phyloP scores from a whole-genome alignment of 1,140 invertebrate species.

The Eumeta japonica region DNA sequence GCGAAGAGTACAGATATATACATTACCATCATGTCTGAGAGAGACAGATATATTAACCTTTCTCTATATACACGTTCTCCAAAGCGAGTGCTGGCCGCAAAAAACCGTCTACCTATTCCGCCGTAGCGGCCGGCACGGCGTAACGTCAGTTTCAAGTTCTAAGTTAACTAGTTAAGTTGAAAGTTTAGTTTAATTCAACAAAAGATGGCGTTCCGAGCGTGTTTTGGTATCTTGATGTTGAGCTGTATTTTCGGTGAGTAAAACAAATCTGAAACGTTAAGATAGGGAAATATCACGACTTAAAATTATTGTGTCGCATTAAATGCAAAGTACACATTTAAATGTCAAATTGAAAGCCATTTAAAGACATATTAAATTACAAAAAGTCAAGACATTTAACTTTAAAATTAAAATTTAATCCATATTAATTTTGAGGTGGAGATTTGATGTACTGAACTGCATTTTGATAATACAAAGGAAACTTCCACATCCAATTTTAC shows the following conservation, averaged over 20 bases:
- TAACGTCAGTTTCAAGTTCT: conserved; percentile 30
- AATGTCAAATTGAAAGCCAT: too few species aligned
- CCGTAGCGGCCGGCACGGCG: conserved; percentile 38
- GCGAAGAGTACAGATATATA: conserved; percentile 24
- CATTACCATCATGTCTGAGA: conserved; percentile 16
- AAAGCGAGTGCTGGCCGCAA: conserved; percentile 45
- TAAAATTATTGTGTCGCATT: too few species aligned
- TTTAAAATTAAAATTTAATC: too few species aligned
- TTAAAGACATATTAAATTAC: too few species aligned
- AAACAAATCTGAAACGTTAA: too few species aligned
- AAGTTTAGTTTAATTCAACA: conserved; percentile 26
- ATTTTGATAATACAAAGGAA: too few species aligned
- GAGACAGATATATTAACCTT: conserved; percentile 36
- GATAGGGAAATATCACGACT: too few species aligned
- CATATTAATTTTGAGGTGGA: too few species aligned
- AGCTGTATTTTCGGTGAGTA: conserved; percentile 45
- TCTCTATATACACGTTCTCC: conserved; percentile 32
- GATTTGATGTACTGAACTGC: too few species aligned
- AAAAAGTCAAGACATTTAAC: too few species aligned
- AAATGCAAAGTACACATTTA: too few species aligned
- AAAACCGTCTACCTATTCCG: conserved; percentile 48
- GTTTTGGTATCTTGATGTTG: conserved; percentile 28
- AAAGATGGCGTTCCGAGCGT: conserved; percentile 45
- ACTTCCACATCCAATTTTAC: too few species aligned
- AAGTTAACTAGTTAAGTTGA: conserved; percentile 27